Conservation (phyloP, 2,797 vertebrate genomes). For the Merluccius polli region DNA sequence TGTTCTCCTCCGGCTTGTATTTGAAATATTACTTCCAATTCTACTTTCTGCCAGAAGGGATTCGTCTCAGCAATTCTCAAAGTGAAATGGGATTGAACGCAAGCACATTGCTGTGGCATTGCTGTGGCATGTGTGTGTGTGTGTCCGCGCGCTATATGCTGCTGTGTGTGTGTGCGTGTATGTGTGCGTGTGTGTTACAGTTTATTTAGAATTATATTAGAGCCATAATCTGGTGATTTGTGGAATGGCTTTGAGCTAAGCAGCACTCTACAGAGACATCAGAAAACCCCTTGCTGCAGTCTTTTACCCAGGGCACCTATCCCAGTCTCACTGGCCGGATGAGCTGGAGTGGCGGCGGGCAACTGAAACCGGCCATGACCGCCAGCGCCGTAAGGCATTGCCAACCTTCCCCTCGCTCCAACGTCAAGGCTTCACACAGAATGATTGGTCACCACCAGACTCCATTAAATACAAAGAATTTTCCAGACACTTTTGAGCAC, state of each 20-base stretch:
- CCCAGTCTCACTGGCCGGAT: too few relatives aligned
- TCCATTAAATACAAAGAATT: not conserved
- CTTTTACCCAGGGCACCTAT: not conserved
- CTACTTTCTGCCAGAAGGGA: not conserved
- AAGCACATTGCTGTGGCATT: constrained; percentile 14
- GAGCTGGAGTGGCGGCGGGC: too few relatives aligned
- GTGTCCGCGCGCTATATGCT: not conserved
- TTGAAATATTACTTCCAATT: constrained; percentile 11
- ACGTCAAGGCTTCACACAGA: too few relatives aligned
- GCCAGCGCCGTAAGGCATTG: too few relatives aligned
- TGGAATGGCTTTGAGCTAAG: constrained; percentile 5
- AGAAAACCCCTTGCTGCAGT: not conserved
- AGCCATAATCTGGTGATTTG: constrained; percentile 7
- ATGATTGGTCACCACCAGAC: not conserved
- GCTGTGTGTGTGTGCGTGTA: not conserved
- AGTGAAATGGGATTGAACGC: constrained; percentile 12
- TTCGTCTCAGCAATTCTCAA: constrained; percentile 6
- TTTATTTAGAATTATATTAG: not conserved
- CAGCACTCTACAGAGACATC: not conserved
- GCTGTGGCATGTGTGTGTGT: not conserved
- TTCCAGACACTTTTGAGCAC: too few relatives aligned
- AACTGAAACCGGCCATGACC: too few relatives aligned
- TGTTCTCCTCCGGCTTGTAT: not conserved
- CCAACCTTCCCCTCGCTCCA: not conserved
- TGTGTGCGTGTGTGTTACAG: not conserved